Evolutionary conservation across 2,113 vertebrate species (phyloP).

Genomic region (Brachypteracias leptosomus): DNA sequence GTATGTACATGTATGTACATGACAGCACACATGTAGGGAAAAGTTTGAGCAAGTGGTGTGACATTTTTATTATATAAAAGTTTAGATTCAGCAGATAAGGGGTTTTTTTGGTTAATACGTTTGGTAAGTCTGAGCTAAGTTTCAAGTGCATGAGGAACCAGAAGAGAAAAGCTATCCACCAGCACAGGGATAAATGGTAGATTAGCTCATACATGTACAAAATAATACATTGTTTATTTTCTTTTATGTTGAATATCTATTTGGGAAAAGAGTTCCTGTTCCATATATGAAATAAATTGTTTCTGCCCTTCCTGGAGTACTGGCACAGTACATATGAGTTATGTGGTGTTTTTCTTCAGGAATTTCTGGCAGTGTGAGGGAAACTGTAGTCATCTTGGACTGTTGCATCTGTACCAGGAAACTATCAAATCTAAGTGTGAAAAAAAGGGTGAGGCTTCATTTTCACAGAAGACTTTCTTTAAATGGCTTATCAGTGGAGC

Average conservation of each 20-base stretch:
- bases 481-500: neutral
- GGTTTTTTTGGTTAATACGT: neutral
- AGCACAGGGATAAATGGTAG: neutral
- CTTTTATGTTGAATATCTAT: neutral
- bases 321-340: neutral
- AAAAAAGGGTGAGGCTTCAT: neutral
- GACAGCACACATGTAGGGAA: neutral
- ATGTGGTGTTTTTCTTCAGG: neutral
- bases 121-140: neutral
- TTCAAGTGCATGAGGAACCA: neutral
- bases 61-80: neutral
- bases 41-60: neutral
- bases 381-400: neutral
- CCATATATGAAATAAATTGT: neutral
- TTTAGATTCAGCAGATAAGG: neutral
- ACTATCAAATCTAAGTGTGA: neutral
- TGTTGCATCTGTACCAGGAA: neutral
- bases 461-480: neutral
- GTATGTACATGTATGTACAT: neutral
- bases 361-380: neutral
- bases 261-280: neutral
- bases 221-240: neutral
- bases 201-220: neutral
- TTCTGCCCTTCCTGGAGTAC: neutral
- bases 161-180: neutral